phyloP scores from a whole-genome alignment of 2,888 invertebrate species.

The Megaustenia siamemsis region DNA sequence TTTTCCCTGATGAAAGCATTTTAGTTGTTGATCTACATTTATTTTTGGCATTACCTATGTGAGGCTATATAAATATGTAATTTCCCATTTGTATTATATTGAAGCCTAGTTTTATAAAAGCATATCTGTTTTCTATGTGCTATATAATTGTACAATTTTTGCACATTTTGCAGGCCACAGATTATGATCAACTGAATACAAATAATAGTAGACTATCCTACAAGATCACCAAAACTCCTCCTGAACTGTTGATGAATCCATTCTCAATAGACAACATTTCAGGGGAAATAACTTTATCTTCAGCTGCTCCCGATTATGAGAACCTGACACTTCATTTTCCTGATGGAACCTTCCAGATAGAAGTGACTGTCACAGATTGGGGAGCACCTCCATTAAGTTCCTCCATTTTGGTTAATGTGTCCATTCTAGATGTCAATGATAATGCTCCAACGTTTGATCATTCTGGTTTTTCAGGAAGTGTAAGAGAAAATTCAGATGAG shows the following conservation, averaged over 20 bases:
- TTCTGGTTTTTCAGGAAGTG: slow-evolving; percentile 86
- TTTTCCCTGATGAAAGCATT: too few species aligned
- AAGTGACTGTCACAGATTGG: slow-evolving; percentile 73
- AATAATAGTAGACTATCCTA: slow-evolving; percentile 70
- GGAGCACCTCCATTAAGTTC: slow-evolving; percentile 60
- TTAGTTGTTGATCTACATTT: background rate
- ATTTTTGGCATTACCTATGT: background rate
- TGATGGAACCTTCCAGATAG: slow-evolving; percentile 90
- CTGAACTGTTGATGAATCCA: slow-evolving; percentile 83
- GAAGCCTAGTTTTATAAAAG: too few species aligned
- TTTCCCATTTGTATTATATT: too few species aligned
- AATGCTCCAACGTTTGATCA: slow-evolving; percentile 89
- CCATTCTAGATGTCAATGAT: slow-evolving; percentile 94
- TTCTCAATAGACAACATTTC: slow-evolving; percentile 92
- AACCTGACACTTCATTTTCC: slow-evolving; percentile 63
- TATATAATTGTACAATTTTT: too few species aligned
- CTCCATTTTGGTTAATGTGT: slow-evolving; percentile 82
- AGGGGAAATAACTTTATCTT: slow-evolving; percentile 89
- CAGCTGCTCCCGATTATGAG: slow-evolving; percentile 95
- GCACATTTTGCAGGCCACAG: slow-evolving; percentile 84
- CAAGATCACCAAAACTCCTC: slow-evolving; percentile 9
- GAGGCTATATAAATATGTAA: too few species aligned
- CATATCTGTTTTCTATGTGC: too few species aligned
- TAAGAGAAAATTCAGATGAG: slow-evolving; percentile 89
- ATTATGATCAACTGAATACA: slow-evolving; percentile 84